These are phyloP conservation scores for Rhinophrynus dorsalis DNA, from an alignment of 2,797 vertebrate species.

Conservation along the genomic window DNA sequence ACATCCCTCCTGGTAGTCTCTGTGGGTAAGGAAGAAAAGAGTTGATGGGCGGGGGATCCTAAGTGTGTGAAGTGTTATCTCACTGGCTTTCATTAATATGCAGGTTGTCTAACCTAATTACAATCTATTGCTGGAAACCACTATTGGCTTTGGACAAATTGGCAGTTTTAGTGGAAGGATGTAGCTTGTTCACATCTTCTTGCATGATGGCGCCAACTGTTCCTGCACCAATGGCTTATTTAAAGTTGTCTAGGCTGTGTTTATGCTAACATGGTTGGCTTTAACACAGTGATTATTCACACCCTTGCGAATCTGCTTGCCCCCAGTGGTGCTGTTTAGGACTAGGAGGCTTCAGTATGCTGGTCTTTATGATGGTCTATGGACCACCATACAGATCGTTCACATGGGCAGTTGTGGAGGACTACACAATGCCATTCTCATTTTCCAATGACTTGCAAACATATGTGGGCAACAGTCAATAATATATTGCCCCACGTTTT, in stretches of 20 bases:
- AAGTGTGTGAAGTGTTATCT: conserved; percentile 36
- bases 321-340: no score
- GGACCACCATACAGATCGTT: no score
- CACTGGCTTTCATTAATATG: conserved; percentile 6
- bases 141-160: conserved; percentile 17
- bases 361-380: no score
- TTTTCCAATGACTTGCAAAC: no score
- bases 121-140: conserved; percentile 12
- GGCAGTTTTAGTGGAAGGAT: conserved; percentile 40
- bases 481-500: no score
- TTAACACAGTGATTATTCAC: no score
- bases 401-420: no score
- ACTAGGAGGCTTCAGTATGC: no score
- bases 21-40: conserved; percentile 32
- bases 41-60: conserved; percentile 17
- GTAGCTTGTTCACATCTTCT: conserved; percentile 17
- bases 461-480: no score
- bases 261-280: conserved; percentile 1
- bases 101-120: neutral
- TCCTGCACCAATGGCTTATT: conserved; percentile 21
- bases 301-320: no score
- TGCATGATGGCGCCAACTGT: conserved; percentile 21
- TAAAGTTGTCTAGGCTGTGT: conserved; percentile 20
- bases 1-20: conserved; percentile 30
- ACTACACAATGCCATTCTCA: no score